phyloP scores from a whole-genome alignment of 2,888 invertebrate genomes.

The Axea sp. region DNA sequence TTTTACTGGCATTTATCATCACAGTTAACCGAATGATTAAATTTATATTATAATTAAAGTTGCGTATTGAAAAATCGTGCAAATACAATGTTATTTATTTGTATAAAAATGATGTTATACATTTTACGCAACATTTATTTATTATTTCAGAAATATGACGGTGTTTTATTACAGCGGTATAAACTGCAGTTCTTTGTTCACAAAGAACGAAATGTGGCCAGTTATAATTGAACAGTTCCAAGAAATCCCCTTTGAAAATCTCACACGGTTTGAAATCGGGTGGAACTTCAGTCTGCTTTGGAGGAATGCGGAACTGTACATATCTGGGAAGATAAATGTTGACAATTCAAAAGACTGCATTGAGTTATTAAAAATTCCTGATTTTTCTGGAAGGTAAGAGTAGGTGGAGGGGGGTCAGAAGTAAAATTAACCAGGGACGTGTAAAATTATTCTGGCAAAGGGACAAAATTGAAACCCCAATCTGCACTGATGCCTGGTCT shows the following conservation, averaged over 20 bases:
- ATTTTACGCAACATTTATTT: neutral
- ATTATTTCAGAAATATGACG: conserved; percentile 27
- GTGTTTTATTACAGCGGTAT: conserved; percentile 68
- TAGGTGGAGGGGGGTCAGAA: too few species aligned
- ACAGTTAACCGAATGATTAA: too few species aligned
- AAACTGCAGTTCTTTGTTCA: conserved; percentile 66
- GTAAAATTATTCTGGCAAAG: too few species aligned
- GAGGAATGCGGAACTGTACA: conserved; percentile 68
- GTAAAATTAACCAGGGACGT: too few species aligned
- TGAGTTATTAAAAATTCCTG: conserved; percentile 68
- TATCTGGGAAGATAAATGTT: conserved; percentile 65
- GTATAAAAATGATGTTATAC: too few species aligned
- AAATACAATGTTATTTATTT: too few species aligned
- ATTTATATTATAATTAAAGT: too few species aligned
- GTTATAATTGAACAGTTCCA: conserved; percentile 66
- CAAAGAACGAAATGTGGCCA: conserved; percentile 31
- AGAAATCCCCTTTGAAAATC: conserved; percentile 63
- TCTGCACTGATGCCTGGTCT: too few species aligned
- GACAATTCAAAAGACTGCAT: conserved; percentile 21
- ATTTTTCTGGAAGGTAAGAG: conserved; percentile 63
- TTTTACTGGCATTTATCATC: too few species aligned
- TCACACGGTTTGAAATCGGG: conserved; percentile 72
- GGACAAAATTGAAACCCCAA: too few species aligned
- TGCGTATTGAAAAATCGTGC: too few species aligned
- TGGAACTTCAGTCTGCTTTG: conserved; percentile 76